phyloP scores from a whole-genome alignment of 2,797 vertebrate genomes.

The Petrocephalus schoutedeni region DNA sequence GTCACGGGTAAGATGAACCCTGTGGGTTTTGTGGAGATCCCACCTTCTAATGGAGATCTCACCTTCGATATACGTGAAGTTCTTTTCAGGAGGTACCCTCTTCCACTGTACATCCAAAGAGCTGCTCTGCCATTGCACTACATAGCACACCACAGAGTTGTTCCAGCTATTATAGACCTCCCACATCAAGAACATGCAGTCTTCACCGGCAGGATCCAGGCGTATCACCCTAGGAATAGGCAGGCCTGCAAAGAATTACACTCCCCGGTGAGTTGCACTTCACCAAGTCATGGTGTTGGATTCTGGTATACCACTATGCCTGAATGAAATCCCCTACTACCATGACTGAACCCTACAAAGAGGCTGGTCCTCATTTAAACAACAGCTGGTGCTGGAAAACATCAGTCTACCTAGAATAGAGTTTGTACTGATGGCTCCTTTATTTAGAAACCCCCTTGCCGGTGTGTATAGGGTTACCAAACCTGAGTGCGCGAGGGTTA shows the following conservation, averaged over 20 bases:
- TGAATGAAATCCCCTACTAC: background rate
- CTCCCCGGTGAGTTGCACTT: background rate
- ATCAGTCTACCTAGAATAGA: background rate
- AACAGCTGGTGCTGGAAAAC: background rate
- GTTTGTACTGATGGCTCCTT: background rate
- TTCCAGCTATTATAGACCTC: background rate
- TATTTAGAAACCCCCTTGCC: background rate
- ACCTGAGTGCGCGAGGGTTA: conserved; percentile 55
- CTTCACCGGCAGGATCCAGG: conserved; percentile 32
- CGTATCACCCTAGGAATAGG: conserved; percentile 36
- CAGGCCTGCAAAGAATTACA: conserved; percentile 48
- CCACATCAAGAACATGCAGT: conserved; percentile 44
- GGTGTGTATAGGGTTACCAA: background rate
- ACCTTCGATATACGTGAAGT: conserved; percentile 59
- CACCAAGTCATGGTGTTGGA: background rate
- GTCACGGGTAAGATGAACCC: background rate
- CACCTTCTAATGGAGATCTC: background rate
- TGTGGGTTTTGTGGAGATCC: background rate
- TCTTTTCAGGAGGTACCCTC: conserved; percentile 42
- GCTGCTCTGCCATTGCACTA: conserved; percentile 63
- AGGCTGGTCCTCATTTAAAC: background rate
- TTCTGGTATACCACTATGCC: background rate
- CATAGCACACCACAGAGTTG: conserved; percentile 45
- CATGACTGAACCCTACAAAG: background rate
- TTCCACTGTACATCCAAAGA: conserved; percentile 54